Evolutionary conservation across 2,113 vertebrate genomes (phyloP).

Genomic region (Daboia siamensis): DNA sequence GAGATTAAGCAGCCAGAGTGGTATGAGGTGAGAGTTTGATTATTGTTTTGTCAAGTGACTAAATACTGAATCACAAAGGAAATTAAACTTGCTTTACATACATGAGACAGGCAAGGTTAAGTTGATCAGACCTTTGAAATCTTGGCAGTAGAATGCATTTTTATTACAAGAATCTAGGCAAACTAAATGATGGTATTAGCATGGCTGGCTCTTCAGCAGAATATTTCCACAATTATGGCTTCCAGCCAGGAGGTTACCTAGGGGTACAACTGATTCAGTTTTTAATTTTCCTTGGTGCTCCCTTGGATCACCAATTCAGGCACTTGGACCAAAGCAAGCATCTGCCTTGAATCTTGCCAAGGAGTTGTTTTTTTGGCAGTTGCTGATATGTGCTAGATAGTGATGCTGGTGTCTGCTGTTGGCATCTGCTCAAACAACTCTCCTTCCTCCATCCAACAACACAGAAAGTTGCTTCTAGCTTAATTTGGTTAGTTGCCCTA

Average conservation of each 20-base stretch:
- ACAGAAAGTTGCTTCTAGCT: background rate
- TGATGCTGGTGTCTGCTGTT: background rate
- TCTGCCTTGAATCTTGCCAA: background rate
- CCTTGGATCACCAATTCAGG: background rate
- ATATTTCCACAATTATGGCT: background rate
- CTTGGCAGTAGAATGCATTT: background rate
- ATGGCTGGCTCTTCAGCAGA: background rate
- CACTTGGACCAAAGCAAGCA: background rate
- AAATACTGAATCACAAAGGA: background rate
- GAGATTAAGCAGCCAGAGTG: background rate
- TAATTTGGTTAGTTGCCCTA: background rate
- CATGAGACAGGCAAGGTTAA: background rate
- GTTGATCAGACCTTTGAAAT: background rate
- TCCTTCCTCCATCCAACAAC: background rate
- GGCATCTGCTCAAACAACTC: background rate
- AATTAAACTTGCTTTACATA: constrained; percentile 39
- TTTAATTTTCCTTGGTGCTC: background rate
- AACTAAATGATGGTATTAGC: background rate
- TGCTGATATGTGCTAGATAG: background rate
- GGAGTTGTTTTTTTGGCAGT: background rate
- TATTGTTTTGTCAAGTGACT: background rate
- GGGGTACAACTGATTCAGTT: background rate
- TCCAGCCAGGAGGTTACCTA: background rate
- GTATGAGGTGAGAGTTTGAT: background rate
- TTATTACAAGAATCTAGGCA: background rate